phyloP scores from a whole-genome alignment of 2,113 vertebrate genomes.

The Pedionomus torquatus region DNA sequence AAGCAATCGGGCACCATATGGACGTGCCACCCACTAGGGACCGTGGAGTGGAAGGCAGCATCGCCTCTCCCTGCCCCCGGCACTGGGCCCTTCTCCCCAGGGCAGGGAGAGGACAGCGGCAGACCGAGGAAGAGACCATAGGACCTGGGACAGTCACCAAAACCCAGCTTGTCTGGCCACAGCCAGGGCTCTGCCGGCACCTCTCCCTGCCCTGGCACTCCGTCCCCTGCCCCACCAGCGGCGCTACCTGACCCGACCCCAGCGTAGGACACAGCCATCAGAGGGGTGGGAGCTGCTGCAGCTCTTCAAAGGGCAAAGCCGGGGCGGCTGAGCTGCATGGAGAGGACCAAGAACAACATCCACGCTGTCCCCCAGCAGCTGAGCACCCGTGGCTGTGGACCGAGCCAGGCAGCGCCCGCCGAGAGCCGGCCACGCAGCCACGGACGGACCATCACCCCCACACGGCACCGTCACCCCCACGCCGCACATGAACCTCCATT shows the following conservation, averaged over 20 bases:
- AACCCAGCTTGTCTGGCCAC: not conserved
- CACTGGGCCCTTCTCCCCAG: rapidly evolving
- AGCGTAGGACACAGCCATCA: not conserved
- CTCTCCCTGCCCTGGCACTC: not conserved
- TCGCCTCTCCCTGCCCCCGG: rapidly evolving
- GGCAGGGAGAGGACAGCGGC: not conserved
- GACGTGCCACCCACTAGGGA: not conserved
- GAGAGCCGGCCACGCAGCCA: not conserved
- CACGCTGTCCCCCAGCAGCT: not conserved
- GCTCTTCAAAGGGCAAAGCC: not conserved
- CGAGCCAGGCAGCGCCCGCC: not conserved
- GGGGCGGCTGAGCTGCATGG: not conserved
- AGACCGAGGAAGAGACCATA: not conserved
- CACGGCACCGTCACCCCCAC: not conserved
- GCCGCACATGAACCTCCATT: not conserved
- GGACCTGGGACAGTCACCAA: not conserved
- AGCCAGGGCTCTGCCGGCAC: not conserved
- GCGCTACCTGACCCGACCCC: not conserved
- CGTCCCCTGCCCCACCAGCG: not conserved
- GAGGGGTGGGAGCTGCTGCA: not conserved
- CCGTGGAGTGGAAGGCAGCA: not conserved
- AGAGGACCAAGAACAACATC: not conserved
- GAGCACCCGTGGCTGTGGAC: rapidly evolving
- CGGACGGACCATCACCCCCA: not conserved
- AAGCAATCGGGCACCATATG: rapidly evolving